Evolutionary conservation across 2,797 vertebrate genomes (phyloP).

Genomic region (Jordanella pulchra): DNA sequence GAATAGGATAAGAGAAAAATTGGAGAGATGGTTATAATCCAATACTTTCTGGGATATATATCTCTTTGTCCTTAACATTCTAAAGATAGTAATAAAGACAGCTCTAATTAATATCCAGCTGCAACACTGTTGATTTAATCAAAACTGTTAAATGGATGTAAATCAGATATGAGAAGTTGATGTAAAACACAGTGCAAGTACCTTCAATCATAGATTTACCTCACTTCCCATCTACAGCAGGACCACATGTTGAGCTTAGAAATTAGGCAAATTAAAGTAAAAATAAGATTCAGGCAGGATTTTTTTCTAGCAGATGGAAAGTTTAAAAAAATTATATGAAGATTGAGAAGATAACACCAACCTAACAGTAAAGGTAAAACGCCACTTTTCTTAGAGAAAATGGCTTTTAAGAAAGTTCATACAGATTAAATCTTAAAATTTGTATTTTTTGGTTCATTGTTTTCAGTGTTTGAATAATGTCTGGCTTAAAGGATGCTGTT

Average conservation of each 20-base stretch:
- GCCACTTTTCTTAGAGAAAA: no score
- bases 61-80: background rate
- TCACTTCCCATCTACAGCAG: background rate
- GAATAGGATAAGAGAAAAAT: slow-evolving; percentile 29
- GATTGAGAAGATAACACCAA: no score
- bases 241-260: no score
- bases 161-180: background rate
- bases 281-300: no score
- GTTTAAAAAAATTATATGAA: background rate
- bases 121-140: background rate
- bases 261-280: no score
- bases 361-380: no score
- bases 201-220: background rate
- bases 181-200: background rate
- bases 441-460: no score
- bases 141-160: background rate
- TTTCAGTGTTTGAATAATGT: no score
- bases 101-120: background rate
- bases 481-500: no score
- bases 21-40: slow-evolving; percentile 4
- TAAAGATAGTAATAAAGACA: background rate
- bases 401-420: no score
- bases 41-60: background rate
- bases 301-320: no score
- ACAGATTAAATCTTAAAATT: no score